Base-by-base conservation (phyloP, 2,888 invertebrate genomes). In the Caenorhabditis japonica region DNA sequence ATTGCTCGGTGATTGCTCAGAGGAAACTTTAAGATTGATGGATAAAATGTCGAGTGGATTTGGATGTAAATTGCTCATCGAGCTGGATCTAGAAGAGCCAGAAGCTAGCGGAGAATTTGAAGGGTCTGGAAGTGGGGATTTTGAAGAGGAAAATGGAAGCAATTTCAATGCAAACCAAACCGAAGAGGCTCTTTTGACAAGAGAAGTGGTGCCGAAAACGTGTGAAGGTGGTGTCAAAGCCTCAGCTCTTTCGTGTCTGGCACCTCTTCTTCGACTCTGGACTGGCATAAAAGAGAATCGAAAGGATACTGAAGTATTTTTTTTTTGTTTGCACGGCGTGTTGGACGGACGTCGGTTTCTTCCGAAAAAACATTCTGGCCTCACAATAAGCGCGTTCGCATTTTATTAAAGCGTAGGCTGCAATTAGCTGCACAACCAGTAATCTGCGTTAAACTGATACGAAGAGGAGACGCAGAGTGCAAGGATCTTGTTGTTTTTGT, bases 251-350 rank as follows among this genome's bases (percentile, higher is more conserved):
- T 46, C 69, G 2, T 75, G 75, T 17, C 46, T 70, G 4, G 62
- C 52, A 4, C 75, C 75, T 4, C 58, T 75, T 33, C 69, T 75
- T 23, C 49, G 64, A 21, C 39, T 68, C 13, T 75, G 75, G 75
- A 60, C 75, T 12, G 75, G 69, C 17, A 75, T 75, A 13, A 75
- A 75, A 19, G 75, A 52, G 17, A 70, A 69, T 34, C 62, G 75
- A 33, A 74, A 69, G 49, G 75, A 69, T 12, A 61, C 69, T 4
- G 69, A 69, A 52, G 75, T 69, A 34, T 49, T 58, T 58, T 1
- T 23, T 4, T 12, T n/a, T 36, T 12, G 12, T 23, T 12, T 15
- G 13, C 3, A 21, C 41, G 23, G 43, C 21, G 8, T 15, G 10
- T n/a, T n/a, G n/a, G n/a, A n/a, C n/a, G n/a, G n/a, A n/a, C n/a